A percentile compares a stretch with the other conserved stretches of the same genome.
These are phyloP conservation scores for Chloropsis hardwickii DNA, from an alignment of 2,113 vertebrate genomes.

Conservation along the genomic window DNA sequence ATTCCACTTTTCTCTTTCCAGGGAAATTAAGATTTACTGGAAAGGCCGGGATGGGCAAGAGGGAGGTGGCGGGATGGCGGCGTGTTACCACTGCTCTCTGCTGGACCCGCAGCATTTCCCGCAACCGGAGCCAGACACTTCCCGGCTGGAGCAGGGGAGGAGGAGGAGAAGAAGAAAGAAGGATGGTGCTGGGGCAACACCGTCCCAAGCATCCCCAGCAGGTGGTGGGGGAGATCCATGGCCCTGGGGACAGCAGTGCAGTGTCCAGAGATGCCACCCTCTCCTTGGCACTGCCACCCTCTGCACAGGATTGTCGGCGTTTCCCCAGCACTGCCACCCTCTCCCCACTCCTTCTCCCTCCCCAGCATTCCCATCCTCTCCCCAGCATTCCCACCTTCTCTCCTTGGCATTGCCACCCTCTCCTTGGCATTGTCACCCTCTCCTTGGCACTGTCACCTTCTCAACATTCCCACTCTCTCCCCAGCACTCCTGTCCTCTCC, in stretches of 20 bases:
- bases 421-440: background rate
- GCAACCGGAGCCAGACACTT: accelerated
- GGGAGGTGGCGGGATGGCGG: background rate
- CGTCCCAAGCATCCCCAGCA: background rate
- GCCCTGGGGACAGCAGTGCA: background rate
- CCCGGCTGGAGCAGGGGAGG: background rate
- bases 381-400: background rate
- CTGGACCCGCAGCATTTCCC: background rate
- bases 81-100: slow-evolving; percentile 35
- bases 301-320: background rate
- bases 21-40: background rate
- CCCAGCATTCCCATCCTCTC: background rate
- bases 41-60: background rate
- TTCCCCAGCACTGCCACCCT: too few species aligned
- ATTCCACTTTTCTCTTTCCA: slow-evolving; percentile 13
- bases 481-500: background rate
- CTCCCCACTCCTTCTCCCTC: background rate
- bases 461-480: background rate
- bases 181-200: background rate
- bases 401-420: background rate
- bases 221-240: accelerated
- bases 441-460: background rate
- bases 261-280: background rate
- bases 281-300: background rate
- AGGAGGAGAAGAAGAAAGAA: background rate